phyloP scores from a whole-genome alignment of 2,888 invertebrate genomes.

The Phoenoteleia sp. region DNA sequence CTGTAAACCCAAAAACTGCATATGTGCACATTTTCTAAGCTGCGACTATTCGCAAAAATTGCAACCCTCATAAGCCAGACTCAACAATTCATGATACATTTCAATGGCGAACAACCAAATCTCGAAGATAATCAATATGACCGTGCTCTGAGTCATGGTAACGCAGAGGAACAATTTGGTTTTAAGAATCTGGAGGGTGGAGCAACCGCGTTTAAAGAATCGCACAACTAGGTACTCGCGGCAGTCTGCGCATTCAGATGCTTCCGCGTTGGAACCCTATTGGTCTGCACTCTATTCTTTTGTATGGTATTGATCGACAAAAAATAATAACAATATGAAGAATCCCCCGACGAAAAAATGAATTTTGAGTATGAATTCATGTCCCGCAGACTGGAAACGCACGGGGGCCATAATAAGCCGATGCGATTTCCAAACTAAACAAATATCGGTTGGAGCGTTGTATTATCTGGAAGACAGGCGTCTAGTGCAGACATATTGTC shows the following conservation, averaged over 20 bases:
- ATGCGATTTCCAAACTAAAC: constrained; percentile 67
- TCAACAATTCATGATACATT: not conserved
- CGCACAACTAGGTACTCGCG: constrained; percentile 75
- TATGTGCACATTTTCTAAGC: not conserved
- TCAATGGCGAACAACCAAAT: constrained; percentile 4
- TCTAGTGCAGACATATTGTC: too few relatives aligned
- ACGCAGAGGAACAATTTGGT: constrained; percentile 80
- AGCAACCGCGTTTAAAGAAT: constrained; percentile 70
- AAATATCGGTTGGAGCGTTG: too few relatives aligned
- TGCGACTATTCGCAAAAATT: not conserved
- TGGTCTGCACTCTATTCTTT: constrained; percentile 83
- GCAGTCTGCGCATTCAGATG: constrained; percentile 83
- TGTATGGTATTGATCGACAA: constrained; percentile 86
- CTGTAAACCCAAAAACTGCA: not conserved
- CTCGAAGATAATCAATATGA: constrained; percentile 79
- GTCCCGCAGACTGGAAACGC: constrained; percentile 77
- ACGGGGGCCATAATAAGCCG: constrained; percentile 76
- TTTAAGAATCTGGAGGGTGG: constrained; percentile 78
- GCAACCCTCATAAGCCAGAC: not conserved
- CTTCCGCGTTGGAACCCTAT: constrained; percentile 81
- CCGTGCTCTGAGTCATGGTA: constrained; percentile 83
- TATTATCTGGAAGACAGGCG: too few relatives aligned
- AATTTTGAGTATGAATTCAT: constrained; percentile 66
- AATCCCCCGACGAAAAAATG: constrained; percentile 73
- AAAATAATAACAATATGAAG: constrained; percentile 83